Conservation (phyloP, 2,888 invertebrate genomes). For the Tetranychus piercei region DNA sequence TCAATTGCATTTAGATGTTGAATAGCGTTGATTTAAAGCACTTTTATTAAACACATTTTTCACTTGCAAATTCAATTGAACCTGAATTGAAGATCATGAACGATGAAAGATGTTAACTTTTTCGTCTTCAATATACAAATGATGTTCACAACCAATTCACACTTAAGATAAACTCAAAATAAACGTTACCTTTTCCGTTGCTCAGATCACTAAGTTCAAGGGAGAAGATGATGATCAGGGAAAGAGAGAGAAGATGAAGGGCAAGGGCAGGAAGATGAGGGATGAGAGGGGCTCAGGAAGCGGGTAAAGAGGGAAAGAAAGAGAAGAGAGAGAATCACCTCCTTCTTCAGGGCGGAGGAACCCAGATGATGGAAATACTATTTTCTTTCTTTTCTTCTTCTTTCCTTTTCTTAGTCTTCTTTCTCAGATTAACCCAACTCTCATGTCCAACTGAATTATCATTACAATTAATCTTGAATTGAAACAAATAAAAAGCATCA, state of each 20-base stretch:
- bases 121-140: no score
- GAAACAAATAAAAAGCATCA: no score
- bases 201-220: neutral
- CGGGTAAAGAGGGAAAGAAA: neutral
- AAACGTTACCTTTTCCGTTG: neutral
- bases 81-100: no score
- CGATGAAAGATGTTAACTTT: no score
- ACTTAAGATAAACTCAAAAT: neutral
- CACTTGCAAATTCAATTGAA: no score
- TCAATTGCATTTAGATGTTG: no score
- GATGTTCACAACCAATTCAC: neutral
- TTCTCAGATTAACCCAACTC: no score
- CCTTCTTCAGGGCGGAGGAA: neutral
- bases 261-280: neutral
- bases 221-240: neutral
- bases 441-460: no score
- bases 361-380: neutral
- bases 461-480: no score
- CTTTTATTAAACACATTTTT: no score
- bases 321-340: neutral
- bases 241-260: neutral
- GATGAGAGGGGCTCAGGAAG: neutral
- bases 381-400: neutral
- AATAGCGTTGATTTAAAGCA: no score
- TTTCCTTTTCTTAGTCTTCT: no score